A percentile compares a stretch with the other conserved stretches of the same genome.
Evolutionary conservation across 2,113 vertebrate species (phyloP).

Genomic region (Junco hyemalis): DNA sequence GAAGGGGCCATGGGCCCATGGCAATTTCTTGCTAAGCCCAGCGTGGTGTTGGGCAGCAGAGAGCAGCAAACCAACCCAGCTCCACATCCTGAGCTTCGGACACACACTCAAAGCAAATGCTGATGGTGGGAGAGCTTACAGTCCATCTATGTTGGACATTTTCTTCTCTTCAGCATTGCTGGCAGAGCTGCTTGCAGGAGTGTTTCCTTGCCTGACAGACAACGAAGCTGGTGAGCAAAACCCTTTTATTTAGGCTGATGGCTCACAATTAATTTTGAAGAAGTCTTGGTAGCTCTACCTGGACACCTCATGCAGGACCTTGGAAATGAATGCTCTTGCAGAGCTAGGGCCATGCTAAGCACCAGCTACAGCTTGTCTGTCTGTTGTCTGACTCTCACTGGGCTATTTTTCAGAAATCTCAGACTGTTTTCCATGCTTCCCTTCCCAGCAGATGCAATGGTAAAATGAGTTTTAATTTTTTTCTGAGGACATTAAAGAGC

Average conservation of each 20-base stretch:
- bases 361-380: background rate
- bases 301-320: background rate
- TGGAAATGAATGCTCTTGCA: background rate
- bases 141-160: background rate
- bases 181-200: background rate
- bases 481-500: background rate
- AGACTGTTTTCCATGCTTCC: background rate
- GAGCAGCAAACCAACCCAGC: background rate
- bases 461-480: background rate
- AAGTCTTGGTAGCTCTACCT: background rate
- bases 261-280: background rate
- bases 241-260: background rate
- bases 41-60: background rate
- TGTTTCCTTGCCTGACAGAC: background rate
- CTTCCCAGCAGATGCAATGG: background rate
- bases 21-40: background rate
- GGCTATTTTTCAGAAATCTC: background rate
- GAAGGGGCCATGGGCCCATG: background rate
- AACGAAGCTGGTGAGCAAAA: background rate
- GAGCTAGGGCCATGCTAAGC: background rate
- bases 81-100: background rate
- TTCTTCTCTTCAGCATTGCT: background rate
- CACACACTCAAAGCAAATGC: background rate
- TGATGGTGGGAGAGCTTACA: background rate
- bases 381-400: background rate